phyloP scores from a whole-genome alignment of 2,888 invertebrate species.

The Allolobophora icterica region DNA sequence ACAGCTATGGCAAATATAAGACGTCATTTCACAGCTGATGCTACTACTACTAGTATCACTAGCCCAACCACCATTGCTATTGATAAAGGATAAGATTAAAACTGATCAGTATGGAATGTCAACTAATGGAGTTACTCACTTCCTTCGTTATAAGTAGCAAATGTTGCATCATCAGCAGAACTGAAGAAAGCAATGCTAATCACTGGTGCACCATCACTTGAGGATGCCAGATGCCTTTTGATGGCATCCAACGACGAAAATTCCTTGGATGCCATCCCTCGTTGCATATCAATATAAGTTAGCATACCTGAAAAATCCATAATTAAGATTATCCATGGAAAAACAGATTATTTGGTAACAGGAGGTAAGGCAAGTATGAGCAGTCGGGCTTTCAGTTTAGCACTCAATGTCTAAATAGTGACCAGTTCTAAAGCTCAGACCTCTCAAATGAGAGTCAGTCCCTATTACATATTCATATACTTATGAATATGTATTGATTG shows the following conservation, averaged over 20 bases:
- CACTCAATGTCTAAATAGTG: not conserved
- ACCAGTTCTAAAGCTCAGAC: not conserved
- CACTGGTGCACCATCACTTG: constrained; percentile 49
- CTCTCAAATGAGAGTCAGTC: not conserved
- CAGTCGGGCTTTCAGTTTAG: not conserved
- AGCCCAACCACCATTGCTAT: not conserved
- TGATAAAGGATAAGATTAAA: not conserved
- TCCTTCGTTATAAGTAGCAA: constrained; percentile 51
- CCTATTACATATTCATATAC: not conserved
- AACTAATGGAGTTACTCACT: constrained; percentile 35
- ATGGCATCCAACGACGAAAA: constrained; percentile 60
- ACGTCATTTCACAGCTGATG: not conserved
- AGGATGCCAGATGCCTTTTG: constrained; percentile 58
- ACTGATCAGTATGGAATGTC: not conserved
- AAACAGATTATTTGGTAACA: not conserved
- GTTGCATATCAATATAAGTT: constrained; percentile 68
- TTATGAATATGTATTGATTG: not conserved
- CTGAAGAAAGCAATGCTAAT: constrained; percentile 69
- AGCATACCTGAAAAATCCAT: constrained; percentile 65
- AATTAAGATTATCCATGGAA: not conserved
- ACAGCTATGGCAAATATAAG: not conserved
- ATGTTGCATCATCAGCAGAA: constrained; percentile 62
- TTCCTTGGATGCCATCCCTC: constrained; percentile 64
- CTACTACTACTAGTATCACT: not conserved
- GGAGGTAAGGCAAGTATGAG: not conserved